A percentile compares a stretch with the other conserved stretches of the same genome.
These are phyloP conservation scores for Crotalus horridus DNA, from an alignment of 2,113 vertebrate genomes.

Conservation along the genomic window DNA sequence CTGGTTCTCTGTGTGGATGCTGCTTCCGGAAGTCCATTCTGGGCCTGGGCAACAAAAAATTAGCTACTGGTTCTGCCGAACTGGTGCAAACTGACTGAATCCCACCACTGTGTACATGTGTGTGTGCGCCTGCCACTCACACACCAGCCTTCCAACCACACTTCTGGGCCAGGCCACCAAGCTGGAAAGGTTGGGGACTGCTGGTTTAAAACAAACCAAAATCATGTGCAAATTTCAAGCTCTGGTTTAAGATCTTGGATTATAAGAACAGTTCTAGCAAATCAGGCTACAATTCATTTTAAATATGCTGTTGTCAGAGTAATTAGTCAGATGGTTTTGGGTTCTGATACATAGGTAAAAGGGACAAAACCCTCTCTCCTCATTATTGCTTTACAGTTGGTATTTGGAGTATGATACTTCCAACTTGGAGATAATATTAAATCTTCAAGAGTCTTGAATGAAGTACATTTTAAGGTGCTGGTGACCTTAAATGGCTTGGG, in stretches of 20 bases:
- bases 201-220: neutral
- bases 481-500: neutral
- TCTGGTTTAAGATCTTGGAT: neutral
- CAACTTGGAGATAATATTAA: neutral
- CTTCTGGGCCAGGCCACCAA: neutral
- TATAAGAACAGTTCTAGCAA: neutral
- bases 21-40: too few relatives aligned
- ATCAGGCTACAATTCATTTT: neutral
- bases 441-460: neutral
- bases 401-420: neutral
- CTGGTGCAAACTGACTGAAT: too few relatives aligned
- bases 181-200: neutral
- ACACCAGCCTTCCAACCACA: fast-evolving
- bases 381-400: neutral
- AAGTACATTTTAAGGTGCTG: neutral
- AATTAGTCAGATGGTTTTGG: neutral
- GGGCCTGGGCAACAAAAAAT: too few relatives aligned
- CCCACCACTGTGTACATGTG: too few relatives aligned
- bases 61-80: too few relatives aligned
- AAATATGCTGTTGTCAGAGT: neutral
- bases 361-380: neutral
- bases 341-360: neutral
- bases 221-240: neutral
- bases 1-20: too few relatives aligned
- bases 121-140: neutral